Base-by-base conservation (phyloP, 2,113 vertebrate species). In the Ochotona curzoniae region DNA sequence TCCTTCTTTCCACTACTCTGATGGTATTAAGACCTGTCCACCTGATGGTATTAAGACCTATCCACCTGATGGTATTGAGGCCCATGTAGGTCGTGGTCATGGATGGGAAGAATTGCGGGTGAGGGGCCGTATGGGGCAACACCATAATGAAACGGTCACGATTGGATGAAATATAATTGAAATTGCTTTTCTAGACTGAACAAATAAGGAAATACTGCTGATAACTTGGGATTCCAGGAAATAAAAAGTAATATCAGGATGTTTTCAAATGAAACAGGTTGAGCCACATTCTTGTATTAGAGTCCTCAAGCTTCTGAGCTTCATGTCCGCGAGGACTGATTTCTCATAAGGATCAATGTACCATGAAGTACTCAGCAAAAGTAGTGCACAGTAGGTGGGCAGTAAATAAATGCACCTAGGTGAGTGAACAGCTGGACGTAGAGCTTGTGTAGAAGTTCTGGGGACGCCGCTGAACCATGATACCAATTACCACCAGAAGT, bases 161-260 rank as follows among this genome's bases (percentile, higher is more conserved):
- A 84, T 21, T 30, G 66, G 90, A n/a, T 70, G 47, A 89, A 71
- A 44, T 49, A 18, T 12, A 90, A 38, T 75, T 67, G 26, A 44
- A 87, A 60, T 82, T 83, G 63, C 1, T 17, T 57, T 93, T 87
- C 23, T 69, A 15, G 60, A 78, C 35, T 18, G 30, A 73, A 57
- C 8, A 2, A 32, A 23, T 80, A 64, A 90, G 74, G 38, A 91
- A 82, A 71, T 83, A 51, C 30, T 85, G 20, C 23, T 57, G 60
- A 54, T 90, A 80, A 71, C 85, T 88, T 90, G 66, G 63, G 76
- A 51, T 86, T 79, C 61, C 13, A 83, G 61, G 44, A 89, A 93
- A 87, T 93, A 73, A 73, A 84, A 51, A 38, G 71, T 78, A 63
- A 70, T 49, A 23, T 66, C 32, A 51, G 35, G 89, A 44, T 64